These are phyloP conservation scores for Macroramphosus scolopax DNA, from an alignment of 2,797 vertebrate species.

Conservation along the genomic window DNA sequence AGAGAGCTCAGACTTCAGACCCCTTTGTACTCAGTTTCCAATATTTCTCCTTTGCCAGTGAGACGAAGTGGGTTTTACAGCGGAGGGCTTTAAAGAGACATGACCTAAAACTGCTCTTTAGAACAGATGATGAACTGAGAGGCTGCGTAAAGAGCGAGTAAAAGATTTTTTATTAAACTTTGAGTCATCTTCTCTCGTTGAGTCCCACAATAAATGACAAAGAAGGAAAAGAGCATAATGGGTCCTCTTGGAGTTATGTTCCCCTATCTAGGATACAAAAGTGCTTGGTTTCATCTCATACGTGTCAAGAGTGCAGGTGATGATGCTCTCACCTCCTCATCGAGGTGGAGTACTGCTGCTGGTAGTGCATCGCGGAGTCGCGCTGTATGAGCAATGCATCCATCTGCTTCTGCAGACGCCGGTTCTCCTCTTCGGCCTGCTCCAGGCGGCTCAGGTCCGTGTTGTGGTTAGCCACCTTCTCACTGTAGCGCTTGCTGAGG, in stretches of 20 bases:
- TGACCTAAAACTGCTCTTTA: no score
- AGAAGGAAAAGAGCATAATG: no score
- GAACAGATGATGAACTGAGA: no score
- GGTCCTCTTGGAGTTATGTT: background rate
- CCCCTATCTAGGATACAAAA: background rate
- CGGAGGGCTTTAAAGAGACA: no score
- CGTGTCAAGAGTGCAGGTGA: background rate
- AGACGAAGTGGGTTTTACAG: no score
- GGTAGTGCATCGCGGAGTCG: conserved; percentile 94
- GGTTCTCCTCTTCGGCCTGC: conserved; percentile 92
- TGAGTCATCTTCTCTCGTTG: no score
- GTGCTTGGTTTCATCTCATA: background rate
- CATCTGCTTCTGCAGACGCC: conserved; percentile 90
- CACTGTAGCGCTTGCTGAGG: conserved; percentile 91
- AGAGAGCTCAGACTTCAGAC: background rate
- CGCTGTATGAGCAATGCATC: conserved; percentile 92
- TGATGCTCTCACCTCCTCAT: conserved; percentile 85
- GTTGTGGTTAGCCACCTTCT: conserved; percentile 93
- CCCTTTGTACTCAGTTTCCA: no score
- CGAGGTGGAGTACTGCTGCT: conserved; percentile 95
- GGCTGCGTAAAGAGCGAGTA: no score
- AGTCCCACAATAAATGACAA: no score
- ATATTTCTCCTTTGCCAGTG: no score
- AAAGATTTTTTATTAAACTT: no score
- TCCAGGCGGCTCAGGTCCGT: conserved; percentile 94